Conservation (phyloP, 2,797 vertebrate species). For the Clarias platycephalus region DNA sequence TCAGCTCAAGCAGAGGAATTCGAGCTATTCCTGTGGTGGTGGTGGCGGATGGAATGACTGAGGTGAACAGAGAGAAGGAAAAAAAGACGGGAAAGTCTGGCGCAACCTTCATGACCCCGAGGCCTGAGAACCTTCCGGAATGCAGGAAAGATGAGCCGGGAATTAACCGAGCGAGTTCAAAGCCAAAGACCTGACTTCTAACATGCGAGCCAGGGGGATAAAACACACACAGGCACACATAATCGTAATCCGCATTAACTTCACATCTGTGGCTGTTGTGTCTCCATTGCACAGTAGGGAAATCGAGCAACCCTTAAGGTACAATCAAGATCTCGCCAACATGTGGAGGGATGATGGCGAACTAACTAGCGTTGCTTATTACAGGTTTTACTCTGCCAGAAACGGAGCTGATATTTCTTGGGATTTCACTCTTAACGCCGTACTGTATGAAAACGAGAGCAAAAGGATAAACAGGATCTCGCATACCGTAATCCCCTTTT, state of each 20-base stretch:
- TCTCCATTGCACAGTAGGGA: not conserved
- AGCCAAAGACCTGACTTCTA: slow-evolving; percentile 57
- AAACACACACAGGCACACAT: slow-evolving; percentile 6
- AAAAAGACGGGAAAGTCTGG: slow-evolving; percentile 73
- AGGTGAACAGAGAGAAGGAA: slow-evolving; percentile 33
- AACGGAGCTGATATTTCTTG: slow-evolving; percentile 44
- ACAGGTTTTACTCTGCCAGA: slow-evolving; percentile 9
- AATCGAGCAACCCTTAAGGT: not conserved
- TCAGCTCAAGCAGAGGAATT: slow-evolving; percentile 70
- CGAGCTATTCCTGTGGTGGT: slow-evolving; percentile 72
- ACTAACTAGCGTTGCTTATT: slow-evolving; percentile 24
- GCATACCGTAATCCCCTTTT: slow-evolving; percentile 51
- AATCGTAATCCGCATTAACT: slow-evolving; percentile 38
- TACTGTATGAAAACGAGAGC: slow-evolving; percentile 49
- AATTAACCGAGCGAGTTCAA: slow-evolving; percentile 72
- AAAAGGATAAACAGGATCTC: slow-evolving; percentile 52
- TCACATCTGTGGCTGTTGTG: not conserved
- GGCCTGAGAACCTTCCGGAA: slow-evolving; percentile 76
- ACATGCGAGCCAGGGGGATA: slow-evolving; percentile 43
- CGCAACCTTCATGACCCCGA: slow-evolving; percentile 71
- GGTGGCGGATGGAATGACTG: slow-evolving; percentile 50
- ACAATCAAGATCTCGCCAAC: not conserved
- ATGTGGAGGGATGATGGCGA: not conserved
- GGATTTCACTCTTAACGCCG: slow-evolving; percentile 42
- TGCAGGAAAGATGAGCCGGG: slow-evolving; percentile 66